These are phyloP conservation scores for Troilus luridus DNA, from an alignment of 2,888 invertebrate genomes.

Conservation along the genomic window DNA sequence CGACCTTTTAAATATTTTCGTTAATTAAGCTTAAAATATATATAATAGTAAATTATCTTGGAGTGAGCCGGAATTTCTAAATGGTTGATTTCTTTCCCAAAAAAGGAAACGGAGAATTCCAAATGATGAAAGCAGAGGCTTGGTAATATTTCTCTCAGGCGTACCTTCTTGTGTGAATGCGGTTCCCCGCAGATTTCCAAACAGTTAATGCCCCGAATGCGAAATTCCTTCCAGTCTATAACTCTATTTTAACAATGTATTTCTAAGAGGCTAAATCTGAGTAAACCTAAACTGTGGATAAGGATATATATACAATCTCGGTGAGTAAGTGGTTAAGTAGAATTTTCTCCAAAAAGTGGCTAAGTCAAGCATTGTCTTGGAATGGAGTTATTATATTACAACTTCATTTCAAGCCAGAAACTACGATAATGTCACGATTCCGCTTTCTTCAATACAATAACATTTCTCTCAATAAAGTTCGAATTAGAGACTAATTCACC, in stretches of 20 bases:
- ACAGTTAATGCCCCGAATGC: neutral
- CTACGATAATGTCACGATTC: too few species aligned
- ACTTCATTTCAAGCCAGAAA: too few species aligned
- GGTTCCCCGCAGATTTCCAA: conserved; percentile 25
- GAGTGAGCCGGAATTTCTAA: neutral
- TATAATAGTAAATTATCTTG: neutral
- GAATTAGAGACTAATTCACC: too few species aligned
- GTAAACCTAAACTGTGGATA: too few species aligned
- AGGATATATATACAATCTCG: too few species aligned
- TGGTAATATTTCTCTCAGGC: conserved; percentile 7
- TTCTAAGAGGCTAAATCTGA: neutral
- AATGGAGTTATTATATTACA: too few species aligned
- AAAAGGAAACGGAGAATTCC: neutral
- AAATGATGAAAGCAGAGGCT: neutral
- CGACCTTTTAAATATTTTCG: neutral
- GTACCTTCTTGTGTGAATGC: neutral
- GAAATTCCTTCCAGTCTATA: neutral
- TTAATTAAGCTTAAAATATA: neutral
- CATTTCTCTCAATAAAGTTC: too few species aligned
- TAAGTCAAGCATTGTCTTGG: too few species aligned
- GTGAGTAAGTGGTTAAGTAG: too few species aligned
- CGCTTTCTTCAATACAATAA: too few species aligned
- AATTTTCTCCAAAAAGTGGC: too few species aligned
- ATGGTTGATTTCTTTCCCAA: neutral
- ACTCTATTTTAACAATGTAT: neutral